Percentiles rank a stretch among this genome's conserved stretches.
phyloP scores from a whole-genome alignment of 2,888 invertebrate species.

The Blera fallax region DNA sequence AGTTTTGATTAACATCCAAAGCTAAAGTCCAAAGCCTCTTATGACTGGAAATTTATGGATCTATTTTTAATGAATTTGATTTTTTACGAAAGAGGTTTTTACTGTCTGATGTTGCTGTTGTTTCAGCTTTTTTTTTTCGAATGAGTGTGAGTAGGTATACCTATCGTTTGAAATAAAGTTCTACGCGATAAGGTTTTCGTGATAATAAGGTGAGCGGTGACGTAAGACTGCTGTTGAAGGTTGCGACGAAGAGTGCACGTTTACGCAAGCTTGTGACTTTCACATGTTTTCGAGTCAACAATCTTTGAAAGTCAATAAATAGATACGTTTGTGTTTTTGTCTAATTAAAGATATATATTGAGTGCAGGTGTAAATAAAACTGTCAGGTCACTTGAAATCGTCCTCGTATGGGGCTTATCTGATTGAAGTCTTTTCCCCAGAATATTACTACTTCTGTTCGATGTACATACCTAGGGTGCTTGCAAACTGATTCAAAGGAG shows the following conservation, averaged over 20 bases:
- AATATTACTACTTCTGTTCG: too few species aligned
- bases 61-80: background rate
- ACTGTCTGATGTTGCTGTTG: too few species aligned
- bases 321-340: background rate
- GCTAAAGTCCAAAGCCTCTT: constrained; percentile 31
- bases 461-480: too few species aligned
- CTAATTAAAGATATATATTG: background rate
- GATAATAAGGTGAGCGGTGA: background rate
- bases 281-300: constrained; percentile 12
- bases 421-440: too few species aligned
- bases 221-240: constrained; percentile 24
- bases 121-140: background rate
- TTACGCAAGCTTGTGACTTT: constrained; percentile 15
- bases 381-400: too few species aligned
- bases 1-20: constrained; percentile 27
- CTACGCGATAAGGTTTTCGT: background rate
- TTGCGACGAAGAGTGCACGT: constrained; percentile 7
- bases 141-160: background rate
- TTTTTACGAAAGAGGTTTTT: background rate
- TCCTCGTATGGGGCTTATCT: background rate
- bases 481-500: too few species aligned
- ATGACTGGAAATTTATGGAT: constrained; percentile 33
- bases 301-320: constrained; percentile 9
- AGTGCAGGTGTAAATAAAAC: background rate
- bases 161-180: background rate